phyloP scores from a whole-genome alignment of 2,797 vertebrate species.

The Hippoglossus hippoglossus region DNA sequence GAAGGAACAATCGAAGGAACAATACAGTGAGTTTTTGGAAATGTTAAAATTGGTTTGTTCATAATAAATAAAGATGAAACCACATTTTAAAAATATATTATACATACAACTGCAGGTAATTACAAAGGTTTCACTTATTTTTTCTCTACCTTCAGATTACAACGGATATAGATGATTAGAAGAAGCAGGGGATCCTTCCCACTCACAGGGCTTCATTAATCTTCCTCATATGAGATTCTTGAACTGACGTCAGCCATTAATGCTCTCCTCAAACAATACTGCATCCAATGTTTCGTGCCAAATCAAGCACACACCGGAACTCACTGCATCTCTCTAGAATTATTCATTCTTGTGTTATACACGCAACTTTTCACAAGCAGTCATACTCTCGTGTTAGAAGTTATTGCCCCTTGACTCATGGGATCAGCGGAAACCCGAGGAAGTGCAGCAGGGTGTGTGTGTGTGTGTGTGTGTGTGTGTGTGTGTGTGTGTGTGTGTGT shows the following conservation, averaged over 20 bases:
- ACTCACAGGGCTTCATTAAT: neutral
- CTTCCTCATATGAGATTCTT: neutral
- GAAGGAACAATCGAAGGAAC: neutral
- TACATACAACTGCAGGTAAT: no score
- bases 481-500: slow-evolving; percentile 19
- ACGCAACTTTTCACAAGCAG: neutral
- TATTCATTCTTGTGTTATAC: neutral
- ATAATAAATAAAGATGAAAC: neutral
- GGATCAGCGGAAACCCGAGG: slow-evolving; percentile 49
- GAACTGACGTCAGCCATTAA: neutral
- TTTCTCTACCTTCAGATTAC: no score
- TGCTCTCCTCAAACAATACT: neutral
- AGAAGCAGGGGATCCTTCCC: neutral
- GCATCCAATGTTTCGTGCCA: neutral
- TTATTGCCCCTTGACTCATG: slow-evolving; percentile 36
- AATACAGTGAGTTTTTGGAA: neutral
- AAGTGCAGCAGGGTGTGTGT: slow-evolving; percentile 42
- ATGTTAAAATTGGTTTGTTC: neutral
- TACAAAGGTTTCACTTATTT: no score
- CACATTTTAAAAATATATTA: no score
- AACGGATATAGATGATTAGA: no score
- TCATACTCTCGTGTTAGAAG: slow-evolving; percentile 22
- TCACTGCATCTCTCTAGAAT: neutral
- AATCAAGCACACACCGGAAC: neutral
- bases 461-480: neutral